Conservation (phyloP, 2,888 invertebrate species). For the Ormyrus labotus region DNA sequence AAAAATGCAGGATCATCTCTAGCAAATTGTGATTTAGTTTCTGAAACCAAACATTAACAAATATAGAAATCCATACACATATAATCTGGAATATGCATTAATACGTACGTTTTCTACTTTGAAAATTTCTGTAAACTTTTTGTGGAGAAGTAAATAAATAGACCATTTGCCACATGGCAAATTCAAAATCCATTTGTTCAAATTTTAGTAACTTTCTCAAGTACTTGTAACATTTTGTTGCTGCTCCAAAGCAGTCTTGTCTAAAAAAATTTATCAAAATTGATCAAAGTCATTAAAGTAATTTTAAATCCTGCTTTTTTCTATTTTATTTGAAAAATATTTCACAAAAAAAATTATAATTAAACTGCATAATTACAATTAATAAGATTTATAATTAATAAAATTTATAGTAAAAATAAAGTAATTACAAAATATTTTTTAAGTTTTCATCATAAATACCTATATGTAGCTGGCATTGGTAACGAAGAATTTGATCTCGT, state of each 20-base stretch:
- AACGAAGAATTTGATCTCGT: conserved; percentile 78
- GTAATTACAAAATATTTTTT: not conserved
- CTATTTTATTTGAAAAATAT: not conserved
- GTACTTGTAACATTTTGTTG: conserved; percentile 92
- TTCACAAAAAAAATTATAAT: not conserved
- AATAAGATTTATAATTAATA: not conserved
- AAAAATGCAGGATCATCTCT: conserved; percentile 99
- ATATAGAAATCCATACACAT: not conserved
- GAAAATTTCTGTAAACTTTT: conserved; percentile 97
- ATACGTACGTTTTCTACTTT: conserved; percentile 95
- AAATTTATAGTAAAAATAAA: not conserved
- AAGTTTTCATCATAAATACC: conserved; percentile 60
- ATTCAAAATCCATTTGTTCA: conserved; percentile 99
- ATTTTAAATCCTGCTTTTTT: not conserved
- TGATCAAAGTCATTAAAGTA: not conserved
- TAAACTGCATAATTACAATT: not conserved
- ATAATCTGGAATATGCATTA: not conserved
- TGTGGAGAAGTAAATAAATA: conserved; percentile 96
- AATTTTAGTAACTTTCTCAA: conserved; percentile 90
- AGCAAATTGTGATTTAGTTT: conserved; percentile 98
- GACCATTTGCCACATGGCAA: conserved; percentile 99
- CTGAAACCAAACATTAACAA: conserved; percentile 76
- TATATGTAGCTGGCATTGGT: conserved; percentile 80
- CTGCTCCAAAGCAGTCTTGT: conserved; percentile 87
- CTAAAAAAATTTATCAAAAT: conserved; percentile 70